A percentile compares a stretch with the other conserved stretches of the same genome.
Evolutionary conservation across 2,113 vertebrate genomes (phyloP).

Genomic region (Haemorhous mexicanus): DNA sequence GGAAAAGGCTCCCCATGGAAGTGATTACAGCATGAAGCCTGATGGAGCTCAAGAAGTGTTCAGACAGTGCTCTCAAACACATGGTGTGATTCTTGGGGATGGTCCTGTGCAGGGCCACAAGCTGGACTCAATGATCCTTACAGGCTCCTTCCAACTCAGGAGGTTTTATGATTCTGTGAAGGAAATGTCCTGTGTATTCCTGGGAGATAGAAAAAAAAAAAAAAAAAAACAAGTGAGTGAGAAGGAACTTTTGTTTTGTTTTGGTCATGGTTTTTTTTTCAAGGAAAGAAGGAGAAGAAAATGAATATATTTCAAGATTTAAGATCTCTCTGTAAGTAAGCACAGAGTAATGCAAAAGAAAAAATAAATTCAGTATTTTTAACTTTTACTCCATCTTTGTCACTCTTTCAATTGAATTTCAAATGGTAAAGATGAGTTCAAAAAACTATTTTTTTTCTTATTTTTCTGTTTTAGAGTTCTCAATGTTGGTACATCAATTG

Average conservation of each 20-base stretch:
- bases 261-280: neutral
- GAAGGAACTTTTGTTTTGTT: neutral
- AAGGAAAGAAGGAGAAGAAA: neutral
- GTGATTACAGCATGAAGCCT: neutral
- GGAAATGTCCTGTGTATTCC: neutral
- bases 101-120: neutral
- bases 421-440: neutral
- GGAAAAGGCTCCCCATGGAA: neutral
- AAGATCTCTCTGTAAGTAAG: neutral
- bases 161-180: neutral
- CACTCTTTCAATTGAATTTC: neutral
- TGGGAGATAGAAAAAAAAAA: neutral
- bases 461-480: neutral
- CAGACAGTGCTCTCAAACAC: no score
- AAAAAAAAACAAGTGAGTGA: fast-evolving
- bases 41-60: neutral
- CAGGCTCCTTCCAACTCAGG: neutral
- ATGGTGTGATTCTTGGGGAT: neutral
- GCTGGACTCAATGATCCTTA: fast-evolving
- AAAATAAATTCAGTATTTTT: neutral
- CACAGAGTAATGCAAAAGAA: neutral
- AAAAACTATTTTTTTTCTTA: neutral
- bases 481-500: neutral
- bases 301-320: neutral
- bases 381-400: neutral